Base-by-base conservation (phyloP, 2,888 invertebrate species). In the Microplitis deprimator region DNA sequence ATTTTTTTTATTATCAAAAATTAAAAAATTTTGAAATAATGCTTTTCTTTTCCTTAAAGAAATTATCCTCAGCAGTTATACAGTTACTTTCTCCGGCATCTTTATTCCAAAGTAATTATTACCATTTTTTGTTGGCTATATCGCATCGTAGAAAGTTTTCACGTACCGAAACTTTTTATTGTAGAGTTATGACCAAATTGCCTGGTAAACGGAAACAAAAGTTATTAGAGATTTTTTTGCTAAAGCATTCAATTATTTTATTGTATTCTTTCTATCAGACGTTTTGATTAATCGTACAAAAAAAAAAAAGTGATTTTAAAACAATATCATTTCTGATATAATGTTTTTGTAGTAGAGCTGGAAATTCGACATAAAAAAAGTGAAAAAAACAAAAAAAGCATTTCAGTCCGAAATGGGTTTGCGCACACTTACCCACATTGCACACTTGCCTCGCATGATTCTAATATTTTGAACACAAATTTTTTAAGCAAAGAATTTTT, bases 241-340 rank as follows among this genome's bases (percentile, higher is more conserved):
- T 4, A 29, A 0, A 29, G 4, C 2, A 29, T 29, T 29, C 3
- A 29, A 29, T 29, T 29, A 29, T 39, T 38, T 61, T 17, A 40
- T 16, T 38, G 16, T 62, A 62, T 71, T 17, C 29, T 71, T 71
- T 40, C 71, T 39, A 17, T 62, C 79, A 87, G 87, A 87, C 29
- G 87, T 88, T 88, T 88, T 88, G 87, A 86, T 88, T 88, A 88
- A 87, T 85, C 83, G 69, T 59, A 69, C 16, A 29, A 29, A 29
- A 29, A 29, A 1, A 29, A 29, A 29, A 4, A 29, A 29, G 29
- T 29, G 2, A 29, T 29, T 29, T 29, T 29, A 29, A 29, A 29
- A 29, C 29, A 29, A 29, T 29, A 4, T 29, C 29, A 29, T 29
- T 29, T 29, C 29, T 29, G 29, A 29, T 29, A 29, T 29, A 29